Evolutionary conservation across 1,140 invertebrate genomes (phyloP).

Genomic region (Atta cephalotes): DNA sequence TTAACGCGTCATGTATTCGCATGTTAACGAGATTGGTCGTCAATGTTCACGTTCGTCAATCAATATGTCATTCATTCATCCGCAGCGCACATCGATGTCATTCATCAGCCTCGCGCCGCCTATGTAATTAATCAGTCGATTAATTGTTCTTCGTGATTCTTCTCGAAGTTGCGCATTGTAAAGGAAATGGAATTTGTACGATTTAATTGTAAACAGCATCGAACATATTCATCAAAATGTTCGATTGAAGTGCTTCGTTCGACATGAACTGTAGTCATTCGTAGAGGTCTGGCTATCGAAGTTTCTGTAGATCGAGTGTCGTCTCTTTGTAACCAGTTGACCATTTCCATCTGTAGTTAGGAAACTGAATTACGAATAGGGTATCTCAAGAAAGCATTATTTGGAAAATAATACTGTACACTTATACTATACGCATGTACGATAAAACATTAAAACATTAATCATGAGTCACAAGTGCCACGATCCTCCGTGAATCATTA

Average conservation of each 20-base stretch:
- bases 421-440: not conserved
- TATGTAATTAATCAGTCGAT: not conserved
- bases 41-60: not conserved
- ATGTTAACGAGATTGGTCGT: slow-evolving; percentile 28
- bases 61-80: slow-evolving; percentile 44
- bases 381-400: not conserved
- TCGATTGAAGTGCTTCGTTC: no score
- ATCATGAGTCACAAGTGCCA: not conserved
- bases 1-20: not conserved
- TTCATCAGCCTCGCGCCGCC: slow-evolving; percentile 22
- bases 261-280: no score
- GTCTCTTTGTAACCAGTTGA: not conserved
- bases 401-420: not conserved
- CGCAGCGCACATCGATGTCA: slow-evolving; percentile 17
- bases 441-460: slow-evolving; percentile 6
- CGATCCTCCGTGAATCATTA: not conserved
- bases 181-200: not conserved
- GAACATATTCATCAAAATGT: slow-evolving; percentile 11
- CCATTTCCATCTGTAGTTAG: not conserved
- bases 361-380: not conserved
- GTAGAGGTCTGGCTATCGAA: not conserved
- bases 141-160: not conserved
- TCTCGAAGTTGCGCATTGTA: not conserved
- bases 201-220: not conserved
- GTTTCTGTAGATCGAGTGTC: not conserved